A percentile compares a stretch with the other conserved stretches of the same genome.
phyloP scores from a whole-genome alignment of 2,888 invertebrate species.

The Caenorhabditis angaria region DNA sequence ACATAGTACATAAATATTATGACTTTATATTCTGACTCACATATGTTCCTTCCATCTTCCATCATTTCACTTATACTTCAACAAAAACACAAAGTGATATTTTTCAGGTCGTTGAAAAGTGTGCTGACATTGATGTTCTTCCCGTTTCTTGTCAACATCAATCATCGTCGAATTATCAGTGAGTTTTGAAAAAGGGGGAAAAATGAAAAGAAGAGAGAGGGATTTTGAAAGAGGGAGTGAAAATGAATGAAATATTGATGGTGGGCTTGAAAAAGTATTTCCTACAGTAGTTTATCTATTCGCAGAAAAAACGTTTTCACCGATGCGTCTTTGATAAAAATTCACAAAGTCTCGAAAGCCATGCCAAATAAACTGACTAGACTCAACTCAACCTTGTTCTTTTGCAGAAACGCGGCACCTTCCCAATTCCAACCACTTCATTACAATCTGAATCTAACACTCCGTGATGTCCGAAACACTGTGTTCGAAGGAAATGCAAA shows the following conservation, averaged over 20 bases:
- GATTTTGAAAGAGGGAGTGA: too few species aligned
- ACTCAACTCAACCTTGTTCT: too few species aligned
- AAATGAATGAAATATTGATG: too few species aligned
- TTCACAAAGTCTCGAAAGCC: background rate
- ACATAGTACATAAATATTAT: slow-evolving; percentile 1
- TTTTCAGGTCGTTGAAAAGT: slow-evolving; percentile 41
- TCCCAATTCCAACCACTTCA: slow-evolving; percentile 42
- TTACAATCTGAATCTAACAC: slow-evolving; percentile 45
- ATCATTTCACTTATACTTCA: too few species aligned
- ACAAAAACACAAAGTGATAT: too few species aligned
- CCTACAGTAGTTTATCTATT: too few species aligned
- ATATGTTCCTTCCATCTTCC: too few species aligned
- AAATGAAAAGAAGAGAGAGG: background rate
- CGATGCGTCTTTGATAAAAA: too few species aligned
- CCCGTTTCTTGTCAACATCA: slow-evolving; percentile 30
- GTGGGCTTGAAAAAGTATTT: too few species aligned
- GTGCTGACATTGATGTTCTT: slow-evolving; percentile 26
- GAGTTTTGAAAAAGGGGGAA: background rate
- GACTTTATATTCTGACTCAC: background rate
- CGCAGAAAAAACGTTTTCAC: too few species aligned
- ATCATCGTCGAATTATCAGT: background rate
- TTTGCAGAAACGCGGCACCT: slow-evolving; percentile 10
- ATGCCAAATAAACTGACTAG: too few species aligned
- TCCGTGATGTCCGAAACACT: slow-evolving; percentile 37
- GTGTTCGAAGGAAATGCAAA: slow-evolving; percentile 39